These are phyloP conservation scores for Thera britannica DNA, from an alignment of 2,888 invertebrate species.

Conservation along the genomic window DNA sequence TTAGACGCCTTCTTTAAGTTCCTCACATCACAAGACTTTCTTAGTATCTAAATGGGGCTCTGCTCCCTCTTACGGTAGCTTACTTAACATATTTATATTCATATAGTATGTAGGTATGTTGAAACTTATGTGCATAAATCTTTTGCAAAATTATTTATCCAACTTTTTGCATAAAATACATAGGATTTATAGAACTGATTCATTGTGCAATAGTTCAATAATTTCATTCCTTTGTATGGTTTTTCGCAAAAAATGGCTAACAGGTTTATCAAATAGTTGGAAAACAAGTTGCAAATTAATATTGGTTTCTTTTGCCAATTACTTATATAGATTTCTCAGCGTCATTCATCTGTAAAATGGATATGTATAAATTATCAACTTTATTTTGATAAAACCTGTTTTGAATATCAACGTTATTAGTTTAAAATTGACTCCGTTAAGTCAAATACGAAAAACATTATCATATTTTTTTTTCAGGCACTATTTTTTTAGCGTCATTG, in stretches of 20 bases:
- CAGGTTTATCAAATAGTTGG: too few species aligned
- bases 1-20: constrained; percentile 51
- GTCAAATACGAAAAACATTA: too few species aligned
- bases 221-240: not conserved
- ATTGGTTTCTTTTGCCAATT: too few species aligned
- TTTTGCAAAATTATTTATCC: not conserved
- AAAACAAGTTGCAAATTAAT: too few species aligned
- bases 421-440: too few species aligned
- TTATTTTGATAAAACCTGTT: too few species aligned
- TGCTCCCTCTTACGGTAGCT: constrained; percentile 20
- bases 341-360: too few species aligned
- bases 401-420: too few species aligned
- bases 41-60: constrained; percentile 16
- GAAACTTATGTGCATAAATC: not conserved
- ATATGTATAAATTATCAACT: too few species aligned
- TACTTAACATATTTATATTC: constrained; percentile 13
- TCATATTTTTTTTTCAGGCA: too few species aligned
- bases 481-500: not conserved
- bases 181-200: not conserved
- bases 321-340: too few species aligned
- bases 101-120: not conserved
- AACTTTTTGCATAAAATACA: not conserved
- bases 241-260: too few species aligned
- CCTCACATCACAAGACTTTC: constrained; percentile 52
- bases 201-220: not conserved